A percentile compares a stretch with the other conserved stretches of the same genome.
Conservation (phyloP, 2,113 vertebrate species). For the Chloroceryle aenea region DNA sequence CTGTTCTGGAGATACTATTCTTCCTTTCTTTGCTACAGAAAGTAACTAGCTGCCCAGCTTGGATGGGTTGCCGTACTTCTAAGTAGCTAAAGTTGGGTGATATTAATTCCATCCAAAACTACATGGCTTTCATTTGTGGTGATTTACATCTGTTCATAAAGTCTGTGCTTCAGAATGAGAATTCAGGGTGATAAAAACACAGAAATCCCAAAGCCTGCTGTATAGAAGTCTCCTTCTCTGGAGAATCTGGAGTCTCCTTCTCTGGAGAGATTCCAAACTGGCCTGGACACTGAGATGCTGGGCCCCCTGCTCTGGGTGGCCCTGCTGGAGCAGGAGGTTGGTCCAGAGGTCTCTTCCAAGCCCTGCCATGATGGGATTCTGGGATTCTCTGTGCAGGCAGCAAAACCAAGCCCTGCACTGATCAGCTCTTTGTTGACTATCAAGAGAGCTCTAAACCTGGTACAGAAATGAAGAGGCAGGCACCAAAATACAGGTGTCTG, state of each 20-base stretch:
- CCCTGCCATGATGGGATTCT: not conserved
- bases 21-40: not conserved
- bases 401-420: not conserved
- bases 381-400: not conserved
- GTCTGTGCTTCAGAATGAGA: not conserved
- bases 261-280: no score
- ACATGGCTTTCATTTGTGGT: not conserved
- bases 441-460: fast-evolving
- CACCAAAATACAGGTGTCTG: not conserved
- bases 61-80: not conserved
- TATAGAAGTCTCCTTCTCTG: not conserved
- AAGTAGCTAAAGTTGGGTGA: not conserved
- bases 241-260: no score
- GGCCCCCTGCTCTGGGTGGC: no score
- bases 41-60: not conserved
- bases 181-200: fast-evolving
- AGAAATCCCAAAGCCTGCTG: not conserved
- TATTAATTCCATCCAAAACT: not conserved
- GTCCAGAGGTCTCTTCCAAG: not conserved
- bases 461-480: not conserved
- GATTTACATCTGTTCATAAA: not conserved
- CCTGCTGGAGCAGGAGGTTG: not conserved
- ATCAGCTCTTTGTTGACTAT: not conserved
- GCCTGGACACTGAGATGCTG: not conserved
- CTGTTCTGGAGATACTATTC: not conserved